Conservation (phyloP, 2,888 invertebrate species). For the Octonoba sinensis region DNA sequence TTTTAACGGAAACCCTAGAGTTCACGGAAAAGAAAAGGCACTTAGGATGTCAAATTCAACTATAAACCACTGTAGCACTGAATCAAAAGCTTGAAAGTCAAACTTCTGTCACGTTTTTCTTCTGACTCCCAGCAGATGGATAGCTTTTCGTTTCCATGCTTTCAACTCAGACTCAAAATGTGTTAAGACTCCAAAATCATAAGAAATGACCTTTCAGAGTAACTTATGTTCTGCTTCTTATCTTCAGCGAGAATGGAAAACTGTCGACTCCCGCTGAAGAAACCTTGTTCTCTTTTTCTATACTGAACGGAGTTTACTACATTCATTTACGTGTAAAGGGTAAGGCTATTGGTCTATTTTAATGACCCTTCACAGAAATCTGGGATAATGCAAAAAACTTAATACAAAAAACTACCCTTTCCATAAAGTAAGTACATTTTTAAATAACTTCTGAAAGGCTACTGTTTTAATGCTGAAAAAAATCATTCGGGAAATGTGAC, state of each 20-base stretch:
- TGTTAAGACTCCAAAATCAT: slow-evolving; percentile 45
- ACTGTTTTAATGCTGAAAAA: no score
- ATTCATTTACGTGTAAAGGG: no score
- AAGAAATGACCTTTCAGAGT: slow-evolving; percentile 31
- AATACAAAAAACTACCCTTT: no score
- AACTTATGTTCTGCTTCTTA: slow-evolving; percentile 37
- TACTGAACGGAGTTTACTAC: no score
- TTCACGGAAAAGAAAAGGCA: neutral
- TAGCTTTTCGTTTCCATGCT: slow-evolving; percentile 57
- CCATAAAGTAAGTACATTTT: no score
- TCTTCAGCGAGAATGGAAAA: slow-evolving; percentile 20
- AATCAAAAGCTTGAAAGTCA: neutral
- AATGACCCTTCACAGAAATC: no score
- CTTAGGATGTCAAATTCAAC: neutral
- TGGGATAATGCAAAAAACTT: no score
- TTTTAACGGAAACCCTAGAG: no score
- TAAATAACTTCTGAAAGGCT: no score
- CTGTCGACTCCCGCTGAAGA: neutral
- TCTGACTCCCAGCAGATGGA: slow-evolving; percentile 38
- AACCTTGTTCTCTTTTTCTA: no score
- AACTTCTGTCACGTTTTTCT: slow-evolving; percentile 48
- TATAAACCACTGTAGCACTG: neutral
- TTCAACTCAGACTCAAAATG: slow-evolving; percentile 50
- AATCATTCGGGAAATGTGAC: no score
- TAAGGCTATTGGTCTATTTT: no score